These are phyloP conservation scores for Otis tarda DNA, from an alignment of 2,113 vertebrate genomes.

Conservation along the genomic window DNA sequence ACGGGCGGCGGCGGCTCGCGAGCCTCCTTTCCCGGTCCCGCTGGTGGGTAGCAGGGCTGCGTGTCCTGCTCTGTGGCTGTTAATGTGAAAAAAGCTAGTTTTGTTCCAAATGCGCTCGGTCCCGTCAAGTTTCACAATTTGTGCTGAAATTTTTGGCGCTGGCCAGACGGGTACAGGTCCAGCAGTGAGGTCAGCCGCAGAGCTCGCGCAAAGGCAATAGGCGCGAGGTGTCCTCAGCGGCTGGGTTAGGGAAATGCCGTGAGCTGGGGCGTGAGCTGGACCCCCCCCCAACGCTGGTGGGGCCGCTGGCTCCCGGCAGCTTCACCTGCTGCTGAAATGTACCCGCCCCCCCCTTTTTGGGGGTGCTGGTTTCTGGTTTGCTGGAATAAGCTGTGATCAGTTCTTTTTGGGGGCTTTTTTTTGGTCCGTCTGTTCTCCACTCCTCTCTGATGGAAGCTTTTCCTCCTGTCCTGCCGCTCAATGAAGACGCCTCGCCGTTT, in stretches of 20 bases:
- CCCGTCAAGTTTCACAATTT: background rate
- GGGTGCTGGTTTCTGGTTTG: background rate
- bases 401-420: background rate
- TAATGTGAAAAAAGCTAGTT: background rate
- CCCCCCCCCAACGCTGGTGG: background rate
- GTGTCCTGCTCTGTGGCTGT: background rate
- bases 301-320: background rate
- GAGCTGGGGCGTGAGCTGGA: background rate
- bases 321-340: background rate
- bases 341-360: background rate
- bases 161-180: background rate
- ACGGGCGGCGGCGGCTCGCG: accelerated
- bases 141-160: conserved; percentile 8
- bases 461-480: background rate
- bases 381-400: background rate
- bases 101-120: background rate
- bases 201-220: background rate
- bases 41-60: background rate
- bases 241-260: background rate
- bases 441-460: background rate
- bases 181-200: conserved; percentile 24
- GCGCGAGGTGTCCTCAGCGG: background rate
- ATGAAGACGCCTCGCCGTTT: background rate
- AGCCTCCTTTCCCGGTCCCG: background rate
- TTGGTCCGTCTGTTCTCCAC: background rate